These are phyloP conservation scores for Gerris lacustris DNA, from an alignment of 2,888 invertebrate genomes.

Conservation along the genomic window DNA sequence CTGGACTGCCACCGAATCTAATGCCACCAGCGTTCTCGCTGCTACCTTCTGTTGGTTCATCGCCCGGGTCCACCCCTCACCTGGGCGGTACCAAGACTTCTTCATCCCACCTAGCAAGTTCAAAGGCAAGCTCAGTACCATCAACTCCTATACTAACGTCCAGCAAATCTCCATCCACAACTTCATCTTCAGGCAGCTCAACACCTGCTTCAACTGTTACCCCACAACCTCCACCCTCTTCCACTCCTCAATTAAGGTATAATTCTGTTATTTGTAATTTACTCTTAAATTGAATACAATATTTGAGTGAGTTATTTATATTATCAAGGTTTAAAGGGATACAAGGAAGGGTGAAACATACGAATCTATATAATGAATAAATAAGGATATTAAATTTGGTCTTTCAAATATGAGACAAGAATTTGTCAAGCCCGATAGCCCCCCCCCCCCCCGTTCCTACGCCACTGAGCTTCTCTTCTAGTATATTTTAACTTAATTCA, in stretches of 20 bases:
- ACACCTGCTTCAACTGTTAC: background rate
- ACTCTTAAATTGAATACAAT: no score
- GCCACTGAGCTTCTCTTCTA: no score
- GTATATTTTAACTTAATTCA: no score
- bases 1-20: constrained; percentile 24
- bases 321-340: no score
- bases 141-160: background rate
- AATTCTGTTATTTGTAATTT: no score
- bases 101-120: background rate
- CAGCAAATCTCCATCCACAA: constrained; percentile 4
- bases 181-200: background rate
- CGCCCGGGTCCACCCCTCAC: background rate
- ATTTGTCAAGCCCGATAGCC: no score
- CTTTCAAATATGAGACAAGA: no score
- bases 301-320: no score
- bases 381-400: no score
- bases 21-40: constrained; percentile 26
- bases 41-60: constrained; percentile 19
- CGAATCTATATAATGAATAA: no score
- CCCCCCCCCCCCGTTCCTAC: no score
- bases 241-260: background rate
- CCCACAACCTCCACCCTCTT: constrained; percentile 3
- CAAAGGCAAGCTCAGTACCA: background rate
- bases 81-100: background rate
- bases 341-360: no score